phyloP scores from a whole-genome alignment of 2,888 invertebrate species.

The Bellardia pandia region DNA sequence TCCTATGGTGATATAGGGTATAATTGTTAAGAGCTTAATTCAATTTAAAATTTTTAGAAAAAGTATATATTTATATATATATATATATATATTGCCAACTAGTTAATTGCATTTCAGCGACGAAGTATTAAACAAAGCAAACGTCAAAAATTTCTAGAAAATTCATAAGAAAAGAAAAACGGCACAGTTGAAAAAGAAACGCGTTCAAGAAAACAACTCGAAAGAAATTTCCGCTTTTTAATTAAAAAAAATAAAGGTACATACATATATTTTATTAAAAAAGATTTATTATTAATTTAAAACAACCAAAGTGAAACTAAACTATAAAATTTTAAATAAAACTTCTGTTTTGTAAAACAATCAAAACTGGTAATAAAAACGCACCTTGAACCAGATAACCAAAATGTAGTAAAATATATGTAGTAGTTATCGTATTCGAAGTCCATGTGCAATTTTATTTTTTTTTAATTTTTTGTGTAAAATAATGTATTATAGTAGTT shows the following conservation, averaged over 20 bases:
- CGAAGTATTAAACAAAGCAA: conserved; percentile 34
- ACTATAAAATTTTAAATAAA: background rate
- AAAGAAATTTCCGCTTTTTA: conserved; percentile 67
- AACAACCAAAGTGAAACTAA: conserved; percentile 7
- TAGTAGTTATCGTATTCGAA: background rate
- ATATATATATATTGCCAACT: background rate
- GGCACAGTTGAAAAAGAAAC: conserved; percentile 74
- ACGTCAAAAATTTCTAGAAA: conserved; percentile 74
- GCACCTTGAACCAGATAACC: conserved; percentile 22
- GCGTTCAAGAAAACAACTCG: conserved; percentile 71
- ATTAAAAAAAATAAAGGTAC: conserved; percentile 69
- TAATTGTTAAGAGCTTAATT: too few species aligned
- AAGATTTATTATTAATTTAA: conserved; percentile 5
- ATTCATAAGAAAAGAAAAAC: conserved; percentile 47
- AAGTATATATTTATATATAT: background rate
- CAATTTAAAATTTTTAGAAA: too few species aligned
- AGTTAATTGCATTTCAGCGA: background rate
- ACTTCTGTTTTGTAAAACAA: background rate
- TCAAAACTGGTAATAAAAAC: background rate
- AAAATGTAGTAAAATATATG: background rate
- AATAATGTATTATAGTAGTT: conserved; percentile 1
- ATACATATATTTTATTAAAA: conserved; percentile 26
- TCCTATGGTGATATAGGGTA: too few species aligned
- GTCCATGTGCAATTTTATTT: conserved; percentile 51
- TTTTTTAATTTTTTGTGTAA: conserved; percentile 1